Percentiles rank a stretch among this genome's conserved stretches.
phyloP scores from a whole-genome alignment of 2,888 invertebrate species.

The Eudiplozoon nipponicum region DNA sequence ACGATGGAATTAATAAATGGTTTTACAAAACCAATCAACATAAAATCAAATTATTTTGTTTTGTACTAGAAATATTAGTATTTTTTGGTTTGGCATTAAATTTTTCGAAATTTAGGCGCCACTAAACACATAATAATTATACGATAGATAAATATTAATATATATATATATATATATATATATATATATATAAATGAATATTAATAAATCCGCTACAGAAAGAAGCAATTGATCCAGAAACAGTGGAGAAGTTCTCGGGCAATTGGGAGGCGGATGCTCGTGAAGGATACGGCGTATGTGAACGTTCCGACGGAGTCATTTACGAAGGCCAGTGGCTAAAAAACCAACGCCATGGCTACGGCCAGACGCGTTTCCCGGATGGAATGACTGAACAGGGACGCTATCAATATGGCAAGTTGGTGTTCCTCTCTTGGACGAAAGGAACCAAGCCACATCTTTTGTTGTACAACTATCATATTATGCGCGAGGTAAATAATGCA shows the following conservation, averaged over 20 bases:
- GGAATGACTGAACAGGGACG: conserved; percentile 8
- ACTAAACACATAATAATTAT: too few species aligned
- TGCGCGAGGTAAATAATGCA: not conserved
- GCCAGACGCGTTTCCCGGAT: conserved; percentile 8
- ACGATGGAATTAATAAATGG: too few species aligned
- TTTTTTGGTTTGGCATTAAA: too few species aligned
- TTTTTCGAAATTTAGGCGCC: too few species aligned
- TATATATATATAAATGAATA: too few species aligned
- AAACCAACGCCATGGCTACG: conserved; percentile 11
- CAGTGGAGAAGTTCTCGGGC: conserved; percentile 7
- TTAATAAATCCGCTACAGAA: not conserved
- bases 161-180: too few species aligned
- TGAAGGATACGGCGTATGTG: conserved; percentile 10
- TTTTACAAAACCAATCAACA: too few species aligned
- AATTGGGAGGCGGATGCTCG: conserved; percentile 10
- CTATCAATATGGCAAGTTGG: conserved; percentile 10
- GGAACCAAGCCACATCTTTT: conserved; percentile 4
- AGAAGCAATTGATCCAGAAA: conserved; percentile 10
- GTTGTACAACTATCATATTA: conserved; percentile 3
- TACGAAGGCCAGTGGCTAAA: conserved; percentile 12
- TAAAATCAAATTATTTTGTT: too few species aligned
- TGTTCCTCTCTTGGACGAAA: conserved; percentile 7
- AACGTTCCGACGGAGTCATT: conserved; percentile 5
- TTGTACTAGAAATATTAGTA: too few species aligned
- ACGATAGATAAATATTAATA: too few species aligned